Percentiles rank a stretch among this genome's conserved stretches.
phyloP scores from a whole-genome alignment of 2,888 invertebrate genomes.

The Harmothoe impar region DNA sequence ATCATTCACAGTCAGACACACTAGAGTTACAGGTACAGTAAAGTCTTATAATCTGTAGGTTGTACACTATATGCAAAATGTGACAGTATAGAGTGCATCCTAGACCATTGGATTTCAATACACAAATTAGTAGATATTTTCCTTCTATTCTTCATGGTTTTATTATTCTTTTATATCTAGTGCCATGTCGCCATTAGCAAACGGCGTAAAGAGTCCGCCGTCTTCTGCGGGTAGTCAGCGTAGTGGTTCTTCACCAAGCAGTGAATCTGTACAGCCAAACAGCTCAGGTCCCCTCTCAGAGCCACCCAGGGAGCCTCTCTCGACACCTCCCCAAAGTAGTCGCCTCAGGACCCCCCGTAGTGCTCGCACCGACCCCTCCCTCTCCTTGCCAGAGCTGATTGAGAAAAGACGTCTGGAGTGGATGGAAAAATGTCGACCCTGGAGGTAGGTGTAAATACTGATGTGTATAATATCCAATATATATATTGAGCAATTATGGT shows the following conservation, averaged over 20 bases:
- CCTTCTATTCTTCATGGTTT: neutral
- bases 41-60: no score
- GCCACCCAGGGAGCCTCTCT: no score
- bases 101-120: no score
- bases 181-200: slow-evolving; percentile 54
- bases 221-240: slow-evolving; percentile 11
- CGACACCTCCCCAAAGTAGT: neutral
- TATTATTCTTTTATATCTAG: neutral
- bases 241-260: neutral
- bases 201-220: slow-evolving; percentile 19
- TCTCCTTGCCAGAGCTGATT: slow-evolving; percentile 72
- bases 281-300: no score
- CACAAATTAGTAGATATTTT: no score
- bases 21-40: no score
- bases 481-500: no score
- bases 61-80: no score
- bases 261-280: neutral
- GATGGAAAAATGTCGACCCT: slow-evolving; percentile 79
- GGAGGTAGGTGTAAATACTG: slow-evolving; percentile 75
- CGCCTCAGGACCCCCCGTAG: slow-evolving; percentile 44
- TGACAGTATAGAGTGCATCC: no score
- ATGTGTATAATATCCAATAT: no score
- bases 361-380: slow-evolving; percentile 18
- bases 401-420: slow-evolving; percentile 75
- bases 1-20: no score